phyloP scores from a whole-genome alignment of 2,888 invertebrate species.

The Drosophila barbarae region DNA sequence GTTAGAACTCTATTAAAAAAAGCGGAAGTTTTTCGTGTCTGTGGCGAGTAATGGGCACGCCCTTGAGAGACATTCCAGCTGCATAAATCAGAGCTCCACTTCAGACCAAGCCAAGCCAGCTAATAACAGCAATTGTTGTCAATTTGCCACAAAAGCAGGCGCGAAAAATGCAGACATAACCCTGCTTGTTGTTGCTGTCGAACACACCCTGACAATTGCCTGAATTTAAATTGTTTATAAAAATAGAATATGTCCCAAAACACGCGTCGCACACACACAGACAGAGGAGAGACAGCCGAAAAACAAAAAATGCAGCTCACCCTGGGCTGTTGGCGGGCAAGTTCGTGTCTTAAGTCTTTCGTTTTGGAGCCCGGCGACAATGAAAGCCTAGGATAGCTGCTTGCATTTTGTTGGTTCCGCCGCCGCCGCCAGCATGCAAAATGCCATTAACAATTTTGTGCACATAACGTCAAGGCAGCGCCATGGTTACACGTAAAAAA shows the following conservation, averaged over 20 bases:
- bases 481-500: conserved; percentile 26
- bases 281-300: conserved; percentile 7
- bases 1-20: conserved; percentile 66
- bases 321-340: conserved; percentile 42
- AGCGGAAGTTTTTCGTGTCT: conserved; percentile 58
- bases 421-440: conserved; percentile 52
- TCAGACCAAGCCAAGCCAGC: conserved; percentile 12
- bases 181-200: conserved; percentile 30
- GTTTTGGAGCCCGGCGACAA: conserved; percentile 58
- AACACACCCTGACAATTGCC: conserved; percentile 73
- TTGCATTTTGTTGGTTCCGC: conserved; percentile 47
- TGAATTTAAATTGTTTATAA: conserved; percentile 72
- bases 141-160: conserved; percentile 73
- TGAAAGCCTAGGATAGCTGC: conserved; percentile 59
- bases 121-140: conserved; percentile 75
- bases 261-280: conserved; percentile 52
- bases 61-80: conserved; percentile 71
- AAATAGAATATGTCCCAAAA: conserved; percentile 75
- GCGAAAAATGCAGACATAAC: conserved; percentile 70
- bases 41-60: conserved; percentile 50
- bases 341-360: conserved; percentile 74
- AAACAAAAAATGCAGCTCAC: conserved; percentile 52
- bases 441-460: conserved; percentile 65
- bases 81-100: conserved; percentile 65
- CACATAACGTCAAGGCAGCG: conserved; percentile 52